Conservation (phyloP, 2,113 vertebrate genomes). For the Charadrius vociferus region DNA sequence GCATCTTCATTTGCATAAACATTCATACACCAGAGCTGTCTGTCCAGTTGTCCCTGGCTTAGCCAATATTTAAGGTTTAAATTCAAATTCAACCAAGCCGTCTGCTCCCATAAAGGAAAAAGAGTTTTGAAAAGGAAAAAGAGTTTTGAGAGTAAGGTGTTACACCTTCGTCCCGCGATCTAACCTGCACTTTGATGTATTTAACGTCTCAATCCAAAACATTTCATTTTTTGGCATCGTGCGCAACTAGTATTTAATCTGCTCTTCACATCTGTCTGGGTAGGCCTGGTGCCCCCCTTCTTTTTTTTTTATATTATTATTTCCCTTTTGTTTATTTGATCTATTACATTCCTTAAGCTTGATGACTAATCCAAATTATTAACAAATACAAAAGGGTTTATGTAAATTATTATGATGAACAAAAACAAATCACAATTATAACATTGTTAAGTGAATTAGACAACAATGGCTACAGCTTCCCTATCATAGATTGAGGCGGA, state of each 20-base stretch:
- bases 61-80: not conserved
- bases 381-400: slow-evolving; percentile 60
- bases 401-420: slow-evolving; percentile 66
- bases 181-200: not conserved
- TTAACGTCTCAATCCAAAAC: not conserved
- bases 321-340: slow-evolving; percentile 52
- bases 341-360: slow-evolving; percentile 62
- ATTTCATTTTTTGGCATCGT: not conserved
- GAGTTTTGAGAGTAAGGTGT: not conserved
- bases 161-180: not conserved
- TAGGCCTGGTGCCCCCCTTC: not conserved
- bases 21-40: not conserved
- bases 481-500: slow-evolving; percentile 64
- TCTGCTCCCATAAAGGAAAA: not conserved
- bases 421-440: slow-evolving; percentile 67
- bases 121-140: no score
- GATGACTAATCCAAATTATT: slow-evolving; percentile 58
- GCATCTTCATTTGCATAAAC: slow-evolving; percentile 70
- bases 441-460: slow-evolving; percentile 64
- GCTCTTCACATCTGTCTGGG: slow-evolving; percentile 47
- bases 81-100: not conserved
- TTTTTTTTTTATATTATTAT: not conserved
- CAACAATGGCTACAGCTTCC: slow-evolving; percentile 70
- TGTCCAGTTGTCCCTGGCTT: not conserved
- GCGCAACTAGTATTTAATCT: slow-evolving; percentile 17